Base-by-base conservation (phyloP, 2,113 vertebrate genomes). In the Poeciliopsis turrubarensis region DNA sequence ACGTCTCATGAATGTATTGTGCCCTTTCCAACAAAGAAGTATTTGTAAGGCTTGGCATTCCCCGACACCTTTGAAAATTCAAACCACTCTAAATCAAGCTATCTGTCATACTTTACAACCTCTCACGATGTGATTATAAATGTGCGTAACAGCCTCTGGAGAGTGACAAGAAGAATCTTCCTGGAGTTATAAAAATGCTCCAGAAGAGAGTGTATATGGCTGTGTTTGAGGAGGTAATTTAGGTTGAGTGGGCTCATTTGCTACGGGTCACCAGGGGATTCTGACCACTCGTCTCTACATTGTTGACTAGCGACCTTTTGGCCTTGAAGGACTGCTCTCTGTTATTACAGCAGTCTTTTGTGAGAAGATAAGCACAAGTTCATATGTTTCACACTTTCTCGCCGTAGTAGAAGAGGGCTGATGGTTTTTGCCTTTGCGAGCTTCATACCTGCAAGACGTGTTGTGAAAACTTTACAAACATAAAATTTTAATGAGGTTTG, bases 171-270 rank as follows among this genome's bases (percentile, higher is more conserved):
- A 74, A 77, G 66, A 60, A 83, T 82, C 77, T 84, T 85, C 57
- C 57, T 25, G 1, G 63, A 70, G 79, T 74, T 25, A 65, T 82
- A 57, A 82, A 85, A 88, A 78, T 65, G 70, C 30, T 61, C 41
- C 31, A 47, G 66, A 72, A 77, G 75, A 63, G 22, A 31, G 29
- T 80, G 82, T 90, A 85, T 88, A 80, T 61, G 61, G 62, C 68
- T 15, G 22, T 85, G 69, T 87, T 85, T 88, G 79, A 90, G 68
- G 78, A 90, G 86, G 80, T 90, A 77, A 91, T 93, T 89, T 79
- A 78, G 80, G 83, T 79, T 75, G 80, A 91, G 86, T 88, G 63
- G 79, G 68, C 87, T 89, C 78, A 88, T 89, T 92, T 86, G 73
- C 76, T 75, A 77, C 72, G 73, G 81, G 84, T 90, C 90, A 88